A percentile compares a stretch with the other conserved stretches of the same genome.
Evolutionary conservation across 2,888 invertebrate species (phyloP).

Genomic region (Stenotaenia linearis): DNA sequence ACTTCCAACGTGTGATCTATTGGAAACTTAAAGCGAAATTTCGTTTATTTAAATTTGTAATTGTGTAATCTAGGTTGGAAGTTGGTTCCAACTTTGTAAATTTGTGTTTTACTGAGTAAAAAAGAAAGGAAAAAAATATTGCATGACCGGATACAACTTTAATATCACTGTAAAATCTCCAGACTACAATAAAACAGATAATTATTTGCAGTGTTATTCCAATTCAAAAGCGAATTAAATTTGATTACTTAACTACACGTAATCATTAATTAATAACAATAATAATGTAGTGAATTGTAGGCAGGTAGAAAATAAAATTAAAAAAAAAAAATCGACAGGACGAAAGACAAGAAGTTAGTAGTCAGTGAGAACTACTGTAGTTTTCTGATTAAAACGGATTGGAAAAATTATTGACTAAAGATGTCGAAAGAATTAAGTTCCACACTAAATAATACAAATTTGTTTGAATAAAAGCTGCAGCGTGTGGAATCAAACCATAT

Average conservation of each 20-base stretch:
- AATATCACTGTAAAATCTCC: conserved; percentile 23
- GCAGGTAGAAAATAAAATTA: conserved; percentile 10
- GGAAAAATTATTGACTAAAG: neutral
- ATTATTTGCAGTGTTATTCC: conserved; percentile 19
- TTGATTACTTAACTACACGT: conserved; percentile 2
- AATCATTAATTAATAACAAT: neutral
- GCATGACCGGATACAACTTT: conserved; percentile 24
- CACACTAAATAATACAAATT: neutral
- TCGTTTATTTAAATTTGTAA: too few relatives aligned
- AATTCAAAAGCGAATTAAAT: conserved; percentile 26
- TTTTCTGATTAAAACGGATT: neutral
- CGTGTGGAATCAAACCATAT: neutral
- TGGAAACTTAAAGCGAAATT: too few relatives aligned
- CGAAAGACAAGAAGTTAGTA: neutral
- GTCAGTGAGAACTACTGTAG: neutral
- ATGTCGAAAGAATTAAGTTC: neutral
- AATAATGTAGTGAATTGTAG: conserved; percentile 1
- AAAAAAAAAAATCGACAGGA: neutral
- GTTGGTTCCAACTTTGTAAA: too few relatives aligned
- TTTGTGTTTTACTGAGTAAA: too few relatives aligned
- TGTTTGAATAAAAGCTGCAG: neutral
- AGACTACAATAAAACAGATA: conserved; percentile 19
- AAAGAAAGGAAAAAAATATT: neutral
- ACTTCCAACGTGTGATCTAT: too few relatives aligned
- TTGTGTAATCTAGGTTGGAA: too few relatives aligned